Evolutionary conservation across 2,888 invertebrate species (phyloP), one percentile per base, ranked within the genome.

Genomic region (Allolobophora icterica): DNA sequence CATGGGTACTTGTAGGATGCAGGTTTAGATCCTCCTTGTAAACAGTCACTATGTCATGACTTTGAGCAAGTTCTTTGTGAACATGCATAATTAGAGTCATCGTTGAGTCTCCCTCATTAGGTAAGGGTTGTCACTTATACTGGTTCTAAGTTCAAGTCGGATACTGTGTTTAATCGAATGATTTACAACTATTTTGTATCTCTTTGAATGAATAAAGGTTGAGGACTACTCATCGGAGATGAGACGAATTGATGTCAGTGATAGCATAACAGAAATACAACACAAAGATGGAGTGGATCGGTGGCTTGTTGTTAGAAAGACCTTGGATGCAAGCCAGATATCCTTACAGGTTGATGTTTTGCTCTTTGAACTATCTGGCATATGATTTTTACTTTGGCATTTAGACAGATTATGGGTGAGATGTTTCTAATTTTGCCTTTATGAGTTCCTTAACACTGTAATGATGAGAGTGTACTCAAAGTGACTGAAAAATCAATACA

Each of bases 301-400:
- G 35, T 95, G 95, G 95, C 93, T 95, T 45, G 94, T 95, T 24
- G 92, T 94, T 21, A 94, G 93, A 92, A 94, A 94, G 91, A 92
- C 93, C 89, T 92, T 95, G 91, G 94, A 95, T 92, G 94, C 94
- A 33, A 90, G 84, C 17, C 71, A 92, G 34, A 92, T 93, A 45
- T 93, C 93, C 21, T 35, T 89, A 21, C 91, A 92, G 91, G 92
- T 92, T 35, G 45, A 30, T 24, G 4, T 71, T 71, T 71, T 71
- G 71, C n/a, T 30, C 8, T 71, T 71, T 71, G 30, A 71, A 71
- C 0, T 71, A 71, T 13, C n/a, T n/a, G 71, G 71, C n/a, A 21
- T 52, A 52, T 83, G 24, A 35, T 35, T 5, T 19, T 40, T 33
- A 1, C 21, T 8, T 11, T 52, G 42, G 21, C 34, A 52, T 71